Evolutionary conservation across 2,113 vertebrate genomes (phyloP).

Genomic region (Myocastor coypus): DNA sequence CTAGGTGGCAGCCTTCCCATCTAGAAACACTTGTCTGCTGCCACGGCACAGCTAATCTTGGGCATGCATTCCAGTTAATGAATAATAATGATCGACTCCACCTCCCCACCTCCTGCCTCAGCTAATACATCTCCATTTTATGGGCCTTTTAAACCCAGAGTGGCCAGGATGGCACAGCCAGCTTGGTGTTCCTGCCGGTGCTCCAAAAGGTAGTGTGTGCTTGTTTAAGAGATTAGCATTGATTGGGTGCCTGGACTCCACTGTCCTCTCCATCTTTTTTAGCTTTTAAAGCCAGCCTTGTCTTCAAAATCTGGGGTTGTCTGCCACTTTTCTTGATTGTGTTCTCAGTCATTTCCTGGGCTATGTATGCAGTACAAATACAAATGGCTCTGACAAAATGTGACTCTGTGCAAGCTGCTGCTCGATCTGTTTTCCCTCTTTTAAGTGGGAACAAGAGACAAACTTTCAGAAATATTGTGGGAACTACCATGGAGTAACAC

Average conservation of each 20-base stretch:
- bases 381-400: not conserved
- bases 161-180: not conserved
- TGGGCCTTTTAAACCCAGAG: not conserved
- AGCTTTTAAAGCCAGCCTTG: not conserved
- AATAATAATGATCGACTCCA: conserved; percentile 2
- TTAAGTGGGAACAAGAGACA: not conserved
- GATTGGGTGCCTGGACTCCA: not conserved
- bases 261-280: not conserved
- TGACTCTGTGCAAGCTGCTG: not conserved
- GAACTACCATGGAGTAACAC: not conserved
- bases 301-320: not conserved
- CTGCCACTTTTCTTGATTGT: not conserved
- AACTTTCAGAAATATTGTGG: not conserved
- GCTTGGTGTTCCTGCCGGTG: not conserved
- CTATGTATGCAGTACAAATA: not conserved
- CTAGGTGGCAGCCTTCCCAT: not conserved
- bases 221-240: not conserved
- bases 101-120: not conserved
- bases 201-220: not conserved
- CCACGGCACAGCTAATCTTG: not conserved
- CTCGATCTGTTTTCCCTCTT: not conserved
- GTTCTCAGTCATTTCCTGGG: conserved; percentile 8
- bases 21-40: not conserved
- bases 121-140: conserved; percentile 24
- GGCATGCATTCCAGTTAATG: not conserved